Conservation (phyloP, 2,797 vertebrate species). For the Cyprinella venusta region DNA sequence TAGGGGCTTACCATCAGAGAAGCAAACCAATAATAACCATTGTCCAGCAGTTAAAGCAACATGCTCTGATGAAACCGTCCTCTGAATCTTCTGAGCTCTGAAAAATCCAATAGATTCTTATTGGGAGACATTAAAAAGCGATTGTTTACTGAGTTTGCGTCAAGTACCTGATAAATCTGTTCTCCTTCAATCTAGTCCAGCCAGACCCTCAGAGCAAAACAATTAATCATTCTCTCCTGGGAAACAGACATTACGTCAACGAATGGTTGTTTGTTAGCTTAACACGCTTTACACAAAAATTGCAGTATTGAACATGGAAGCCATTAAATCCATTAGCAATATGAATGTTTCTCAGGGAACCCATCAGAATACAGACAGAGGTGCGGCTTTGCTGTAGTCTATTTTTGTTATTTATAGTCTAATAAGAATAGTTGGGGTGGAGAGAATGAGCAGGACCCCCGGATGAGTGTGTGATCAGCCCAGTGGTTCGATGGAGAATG, state of each 20-base stretch:
- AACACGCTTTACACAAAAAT: conserved; percentile 20
- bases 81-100: conserved; percentile 36
- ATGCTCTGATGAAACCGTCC: conserved; percentile 9
- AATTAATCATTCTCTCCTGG: conserved; percentile 51
- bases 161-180: conserved; percentile 53
- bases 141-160: conserved; percentile 55
- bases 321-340: conserved; percentile 27
- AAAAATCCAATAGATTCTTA: conserved; percentile 43
- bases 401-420: conserved; percentile 36
- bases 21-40: background rate
- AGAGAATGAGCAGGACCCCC: conserved; percentile 10
- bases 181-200: conserved; percentile 45
- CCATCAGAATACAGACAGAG: background rate
- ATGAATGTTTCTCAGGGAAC: conserved; percentile 33
- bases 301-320: conserved; percentile 23
- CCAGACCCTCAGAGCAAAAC: conserved; percentile 39
- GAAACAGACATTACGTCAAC: conserved; percentile 36
- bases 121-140: conserved; percentile 60
- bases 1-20: background rate
- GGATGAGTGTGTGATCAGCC: conserved; percentile 43
- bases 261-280: conserved; percentile 32
- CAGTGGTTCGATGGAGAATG: conserved; percentile 49
- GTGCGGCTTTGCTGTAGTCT: background rate
- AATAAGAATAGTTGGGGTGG: conserved; percentile 19
- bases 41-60: background rate